Evolutionary conservation across 1,140 invertebrate genomes (phyloP), one percentile per base, ranked within the genome.

Genomic region (Oppia nitens): DNA sequence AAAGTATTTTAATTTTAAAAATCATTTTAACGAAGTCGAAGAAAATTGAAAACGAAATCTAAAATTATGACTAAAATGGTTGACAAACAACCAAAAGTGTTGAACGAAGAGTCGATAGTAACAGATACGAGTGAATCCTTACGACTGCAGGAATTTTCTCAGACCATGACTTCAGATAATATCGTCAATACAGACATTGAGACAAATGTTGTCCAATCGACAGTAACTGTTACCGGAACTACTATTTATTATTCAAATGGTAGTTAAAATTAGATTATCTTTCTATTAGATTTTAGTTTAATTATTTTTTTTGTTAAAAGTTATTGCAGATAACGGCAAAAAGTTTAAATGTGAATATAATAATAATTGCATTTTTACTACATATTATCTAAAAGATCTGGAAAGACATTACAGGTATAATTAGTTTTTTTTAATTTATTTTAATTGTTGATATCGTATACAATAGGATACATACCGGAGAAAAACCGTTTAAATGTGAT

Each of bases 381-480:
- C 32, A 9, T 9, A 40, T 40, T 40, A 40, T 40, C 32, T 40
- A 6, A 40, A 40, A 40, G 32, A 40, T 40, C 32, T 40, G 6
- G 32, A 40, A 17, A 6, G 32, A 9, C 32, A 40, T 40, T 40
- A 40, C 32, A 40, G 32, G 32, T 40, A 17, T n/a, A n/a, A n/a
- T n/a, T n/a, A n/a, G n/a, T n/a, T n/a, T n/a, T n/a, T n/a, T n/a
- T n/a, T n/a, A n/a, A n/a, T n/a, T n/a, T n/a, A n/a, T n/a, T n/a
- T n/a, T n/a, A n/a, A n/a, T n/a, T n/a, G n/a, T n/a, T n/a, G n/a
- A n/a, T n/a, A n/a, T n/a, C n/a, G n/a, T n/a, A n/a, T n/a, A n/a
- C n/a, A n/a, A n/a, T n/a, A 65, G 77, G 58, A 76, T 78, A 27
- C 85, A 91, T 68, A 86, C 82, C 1, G 87, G 87, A 0, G 83